phyloP scores from a whole-genome alignment of 2,113 vertebrate genomes.

The Ceyx cyanopectus region DNA sequence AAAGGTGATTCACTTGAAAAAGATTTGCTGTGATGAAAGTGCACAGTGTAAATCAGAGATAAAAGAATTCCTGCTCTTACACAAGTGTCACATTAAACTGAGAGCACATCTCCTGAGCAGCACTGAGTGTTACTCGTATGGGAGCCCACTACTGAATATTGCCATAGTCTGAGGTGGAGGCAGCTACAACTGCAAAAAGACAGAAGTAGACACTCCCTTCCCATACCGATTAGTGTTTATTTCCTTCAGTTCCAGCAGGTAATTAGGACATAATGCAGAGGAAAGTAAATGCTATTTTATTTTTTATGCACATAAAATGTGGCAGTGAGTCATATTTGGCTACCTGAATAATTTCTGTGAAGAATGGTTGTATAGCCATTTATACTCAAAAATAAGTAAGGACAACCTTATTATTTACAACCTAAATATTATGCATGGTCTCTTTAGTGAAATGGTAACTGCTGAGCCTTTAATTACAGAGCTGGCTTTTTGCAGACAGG shows the following conservation, averaged over 20 bases:
- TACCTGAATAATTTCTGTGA: not conserved
- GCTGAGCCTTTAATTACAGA: conserved; percentile 59
- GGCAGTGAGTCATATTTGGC: conserved; percentile 5
- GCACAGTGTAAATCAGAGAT: not conserved
- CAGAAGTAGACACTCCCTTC: not conserved
- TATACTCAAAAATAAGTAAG: not conserved
- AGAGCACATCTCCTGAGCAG: not conserved
- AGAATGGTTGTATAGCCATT: not conserved
- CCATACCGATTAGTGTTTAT: not conserved
- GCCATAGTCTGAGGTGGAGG: not conserved
- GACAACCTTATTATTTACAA: not conserved
- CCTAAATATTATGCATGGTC: conserved; percentile 13
- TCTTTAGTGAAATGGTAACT: conserved; percentile 16
- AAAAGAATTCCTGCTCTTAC: not conserved
- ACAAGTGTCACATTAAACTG: not conserved
- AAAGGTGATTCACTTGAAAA: not conserved
- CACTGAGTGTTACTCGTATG: not conserved
- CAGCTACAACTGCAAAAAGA: not conserved
- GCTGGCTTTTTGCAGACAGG: conserved; percentile 42
- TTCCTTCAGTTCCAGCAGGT: not conserved
- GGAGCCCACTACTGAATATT: not conserved
- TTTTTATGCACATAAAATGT: not conserved
- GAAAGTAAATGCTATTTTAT: not conserved
- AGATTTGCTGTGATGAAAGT: not conserved
- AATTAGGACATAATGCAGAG: not conserved